Evolutionary conservation across 2,797 vertebrate genomes (phyloP), one percentile per base, ranked within the genome.

Genomic region (Artibeus jamaicensis): DNA sequence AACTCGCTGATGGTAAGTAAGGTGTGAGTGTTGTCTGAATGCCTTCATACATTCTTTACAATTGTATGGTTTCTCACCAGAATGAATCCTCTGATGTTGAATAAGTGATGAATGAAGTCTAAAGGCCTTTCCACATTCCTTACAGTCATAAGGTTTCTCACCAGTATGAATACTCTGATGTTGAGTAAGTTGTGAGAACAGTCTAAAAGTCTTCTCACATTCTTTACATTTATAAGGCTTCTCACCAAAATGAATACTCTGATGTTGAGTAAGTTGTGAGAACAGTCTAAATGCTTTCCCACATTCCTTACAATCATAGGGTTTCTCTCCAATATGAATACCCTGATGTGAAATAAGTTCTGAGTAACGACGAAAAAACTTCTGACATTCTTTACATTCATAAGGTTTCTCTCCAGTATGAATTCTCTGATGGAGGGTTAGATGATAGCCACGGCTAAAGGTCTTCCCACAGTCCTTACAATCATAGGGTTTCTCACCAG

Each of bases 1-100:
- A 97, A 98, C 96, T 87, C 97, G 93, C 67, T 98, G 98, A 93
- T 98, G 98, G 57, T 97, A 97, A 37, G 96, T 96, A 78, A 98
- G 97, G 78, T 97, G 96, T 37, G 97, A 97, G 73, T 96, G 96
- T 15, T 97, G 96, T 74, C 97, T 91, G 42, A 98, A 98, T 2
- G 96, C 95, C 55, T 98, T 98, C 59, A 95, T 95, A 95, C 97
- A 97, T 71, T 97, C 95, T 2, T 78, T 96, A 91, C 89, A 97
- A 71, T 95, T 96, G 76, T 97, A 97, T 0, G 97, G 97, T 29
- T 97, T 97, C 86, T 97, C 97, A 19, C 97, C 97, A 71, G 97
- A 97, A 42, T 97, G 95, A 71, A 96, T 96, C 78, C 95, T 97
- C 83, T 96, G 96, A 68, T 97, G 97, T 3, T 95, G 96, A 93